These are phyloP conservation scores for Microplitis mediator DNA, from an alignment of 1,140 invertebrate species.

Conservation along the genomic window DNA sequence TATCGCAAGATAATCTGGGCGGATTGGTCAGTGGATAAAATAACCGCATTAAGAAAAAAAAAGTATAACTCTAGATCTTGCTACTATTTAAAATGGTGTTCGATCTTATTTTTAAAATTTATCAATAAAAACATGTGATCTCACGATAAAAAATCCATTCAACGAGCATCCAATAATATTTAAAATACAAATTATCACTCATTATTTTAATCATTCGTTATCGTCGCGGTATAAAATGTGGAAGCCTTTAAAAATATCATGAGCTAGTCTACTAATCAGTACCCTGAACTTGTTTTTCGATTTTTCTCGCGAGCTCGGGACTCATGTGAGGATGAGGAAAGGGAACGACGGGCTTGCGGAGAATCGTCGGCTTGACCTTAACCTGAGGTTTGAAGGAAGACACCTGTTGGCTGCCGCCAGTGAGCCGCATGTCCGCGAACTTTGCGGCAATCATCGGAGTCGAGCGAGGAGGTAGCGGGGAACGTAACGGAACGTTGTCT, in stretches of 20 bases:
- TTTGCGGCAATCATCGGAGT: slow-evolving; percentile 66
- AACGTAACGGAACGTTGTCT: slow-evolving; percentile 39
- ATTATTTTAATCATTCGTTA: not conserved
- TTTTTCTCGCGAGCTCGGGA: slow-evolving; percentile 56
- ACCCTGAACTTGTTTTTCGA: slow-evolving; percentile 56
- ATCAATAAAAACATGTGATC: slow-evolving; percentile 8
- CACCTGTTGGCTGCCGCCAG: slow-evolving; percentile 59
- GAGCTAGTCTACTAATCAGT: slow-evolving; percentile 48
- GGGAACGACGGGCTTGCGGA: slow-evolving; percentile 71
- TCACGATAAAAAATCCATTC: slow-evolving; percentile 13
- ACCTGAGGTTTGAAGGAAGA: slow-evolving; percentile 72
- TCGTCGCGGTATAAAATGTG: not conserved
- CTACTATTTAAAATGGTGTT: not conserved
- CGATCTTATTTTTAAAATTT: slow-evolving; percentile 1
- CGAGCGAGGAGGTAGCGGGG: slow-evolving; percentile 65
- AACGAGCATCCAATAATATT: not conserved
- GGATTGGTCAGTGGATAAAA: not conserved
- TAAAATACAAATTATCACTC: slow-evolving; percentile 38
- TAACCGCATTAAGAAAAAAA: not conserved
- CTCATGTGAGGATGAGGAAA: slow-evolving; percentile 57
- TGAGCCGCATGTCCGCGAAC: slow-evolving; percentile 67
- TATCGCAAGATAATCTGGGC: not conserved
- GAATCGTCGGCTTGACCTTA: slow-evolving; percentile 75
- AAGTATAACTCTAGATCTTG: not conserved
- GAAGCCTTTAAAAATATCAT: slow-evolving; percentile 32